Conservation (phyloP, 2,888 invertebrate species). For the Lithophane socia region DNA sequence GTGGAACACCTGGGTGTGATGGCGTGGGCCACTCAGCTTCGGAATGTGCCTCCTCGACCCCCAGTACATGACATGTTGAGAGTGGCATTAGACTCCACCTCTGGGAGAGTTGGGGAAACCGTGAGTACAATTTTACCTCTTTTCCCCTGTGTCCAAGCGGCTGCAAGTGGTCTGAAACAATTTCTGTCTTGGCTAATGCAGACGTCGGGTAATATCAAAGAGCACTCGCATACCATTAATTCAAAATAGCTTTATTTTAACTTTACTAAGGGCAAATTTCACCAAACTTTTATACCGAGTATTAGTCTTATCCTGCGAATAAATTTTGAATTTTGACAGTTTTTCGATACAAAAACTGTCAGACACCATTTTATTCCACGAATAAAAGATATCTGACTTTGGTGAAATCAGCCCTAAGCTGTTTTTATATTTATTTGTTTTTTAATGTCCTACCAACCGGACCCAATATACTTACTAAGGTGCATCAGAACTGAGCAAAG, state of each 20-base stretch:
- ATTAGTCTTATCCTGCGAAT: no score
- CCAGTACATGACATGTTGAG: slow-evolving; percentile 95
- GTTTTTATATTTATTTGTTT: no score
- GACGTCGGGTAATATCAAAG: background rate
- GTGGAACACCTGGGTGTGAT: slow-evolving; percentile 99
- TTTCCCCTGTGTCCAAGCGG: background rate
- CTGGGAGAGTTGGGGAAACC: slow-evolving; percentile 96
- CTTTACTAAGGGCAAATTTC: no score
- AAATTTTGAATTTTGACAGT: no score
- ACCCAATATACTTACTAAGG: background rate
- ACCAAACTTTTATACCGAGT: no score
- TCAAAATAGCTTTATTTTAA: background rate
- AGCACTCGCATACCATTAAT: background rate
- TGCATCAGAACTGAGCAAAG: background rate
- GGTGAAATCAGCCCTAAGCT: no score
- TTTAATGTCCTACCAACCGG: background rate
- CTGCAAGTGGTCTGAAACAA: background rate
- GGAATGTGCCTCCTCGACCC: slow-evolving; percentile 96
- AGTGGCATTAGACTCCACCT: slow-evolving; percentile 95
- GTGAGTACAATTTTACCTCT: slow-evolving; percentile 86
- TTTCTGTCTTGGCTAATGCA: background rate
- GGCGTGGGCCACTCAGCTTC: slow-evolving; percentile 98
- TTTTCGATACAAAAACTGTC: no score
- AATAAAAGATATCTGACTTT: no score
- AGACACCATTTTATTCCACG: no score